Evolutionary conservation across 2,113 vertebrate species (phyloP).

Genomic region (Pseudonaja textilis): DNA sequence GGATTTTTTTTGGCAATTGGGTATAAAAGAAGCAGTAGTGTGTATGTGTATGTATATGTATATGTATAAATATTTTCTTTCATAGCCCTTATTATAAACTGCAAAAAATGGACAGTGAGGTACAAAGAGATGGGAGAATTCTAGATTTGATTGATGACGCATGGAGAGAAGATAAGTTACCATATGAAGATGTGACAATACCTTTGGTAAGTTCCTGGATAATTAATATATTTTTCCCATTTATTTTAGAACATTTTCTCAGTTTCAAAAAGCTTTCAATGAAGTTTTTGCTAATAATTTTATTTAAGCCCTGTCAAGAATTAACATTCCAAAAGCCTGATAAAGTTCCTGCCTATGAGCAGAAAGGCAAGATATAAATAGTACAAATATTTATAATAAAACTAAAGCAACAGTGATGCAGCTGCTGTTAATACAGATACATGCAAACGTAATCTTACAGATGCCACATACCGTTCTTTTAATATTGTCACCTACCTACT

Average conservation of each 20-base stretch:
- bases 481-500: neutral
- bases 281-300: neutral
- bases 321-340: neutral
- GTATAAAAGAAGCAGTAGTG: neutral
- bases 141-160: conserved; percentile 95
- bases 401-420: neutral
- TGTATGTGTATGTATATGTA: too few relatives aligned
- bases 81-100: conserved; percentile 33
- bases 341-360: neutral
- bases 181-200: conserved; percentile 95
- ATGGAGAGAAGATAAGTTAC: conserved; percentile 93
- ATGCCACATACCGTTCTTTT: neutral
- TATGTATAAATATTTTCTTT: neutral
- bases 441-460: too few relatives aligned
- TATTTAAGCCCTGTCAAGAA: neutral
- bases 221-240: neutral
- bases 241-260: neutral
- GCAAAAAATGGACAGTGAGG: conserved; percentile 91
- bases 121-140: conserved; percentile 93
- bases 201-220: conserved; percentile 80
- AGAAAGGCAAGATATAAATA: neutral
- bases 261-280: neutral
- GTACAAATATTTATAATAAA: neutral
- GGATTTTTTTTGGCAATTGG: neutral
- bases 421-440: neutral